Base-by-base conservation (phyloP, 2,888 invertebrate genomes). In the Cenopis cana region DNA sequence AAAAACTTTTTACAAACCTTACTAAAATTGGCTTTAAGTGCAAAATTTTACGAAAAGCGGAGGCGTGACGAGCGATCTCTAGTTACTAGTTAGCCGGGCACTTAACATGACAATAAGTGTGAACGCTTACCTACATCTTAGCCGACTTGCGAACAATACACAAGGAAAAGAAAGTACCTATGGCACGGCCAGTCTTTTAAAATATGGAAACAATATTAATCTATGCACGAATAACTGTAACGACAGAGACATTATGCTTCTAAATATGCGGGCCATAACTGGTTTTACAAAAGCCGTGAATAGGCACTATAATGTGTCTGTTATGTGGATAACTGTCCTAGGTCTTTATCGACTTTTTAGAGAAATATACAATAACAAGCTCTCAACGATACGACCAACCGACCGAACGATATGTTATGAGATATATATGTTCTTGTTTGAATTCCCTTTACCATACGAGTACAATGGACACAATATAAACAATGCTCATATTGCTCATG, bases 121-220 rank as follows among this genome's bases (percentile, higher is more conserved):
- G 66, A 69, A 38, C 69, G 46, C 56, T 57, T 61, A 24, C 24
- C 24, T 24, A 61, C 62, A 73, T 41, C 69, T 33, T 20, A 50
- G 20, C 24, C 49, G 18, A 67, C 66, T 66, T 55, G 20, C 24
- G 60, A 74, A 68, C 62, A 73, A 69, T 73, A 70, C 69, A 52
- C 41, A n/a, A 75, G 75, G 76, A 82, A 81, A 83, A 79, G 82
- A 85, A 85, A 84, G 82, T 77, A 67, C n/a, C n/a, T n/a, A n/a
- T n/a, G n/a, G n/a, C n/a, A n/a, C 61, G 67, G 49, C 52, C 59
- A 59, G 54, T 71, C 73, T 78, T 68, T 78, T 74, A 65, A 76
- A 76, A 76, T 55, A 68, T 41, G 68, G 73, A 74, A 76, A 77
- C 75, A 77, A 78, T 76, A 76, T 75, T 78, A 74, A 73, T 75